Evolutionary conservation across 2,797 vertebrate genomes (phyloP).

Genomic region (Crypturellus tataupa): DNA sequence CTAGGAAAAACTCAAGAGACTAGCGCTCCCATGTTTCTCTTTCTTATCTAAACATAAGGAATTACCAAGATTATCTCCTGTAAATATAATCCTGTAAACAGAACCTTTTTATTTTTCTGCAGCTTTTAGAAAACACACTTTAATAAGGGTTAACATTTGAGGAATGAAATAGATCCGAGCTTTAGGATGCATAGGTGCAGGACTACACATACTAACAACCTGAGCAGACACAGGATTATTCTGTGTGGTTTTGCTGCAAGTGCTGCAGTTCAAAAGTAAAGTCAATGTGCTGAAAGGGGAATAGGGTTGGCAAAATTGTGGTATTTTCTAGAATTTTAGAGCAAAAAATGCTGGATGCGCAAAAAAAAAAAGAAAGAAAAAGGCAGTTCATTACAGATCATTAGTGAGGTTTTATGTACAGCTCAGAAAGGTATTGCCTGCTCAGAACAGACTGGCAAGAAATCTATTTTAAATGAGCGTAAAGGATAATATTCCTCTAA

Average conservation of each 20-base stretch:
- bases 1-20: constrained; percentile 80
- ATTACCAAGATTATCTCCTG: constrained; percentile 36
- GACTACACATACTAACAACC: not conserved
- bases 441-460: constrained; percentile 67
- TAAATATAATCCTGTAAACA: constrained; percentile 57
- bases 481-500: constrained; percentile 68
- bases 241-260: constrained; percentile 7
- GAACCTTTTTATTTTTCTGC: constrained; percentile 22
- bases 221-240: not conserved
- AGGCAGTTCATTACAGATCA: constrained; percentile 78
- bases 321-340: constrained; percentile 75
- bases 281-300: constrained; percentile 60
- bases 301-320: constrained; percentile 62
- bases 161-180: constrained; percentile 26
- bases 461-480: constrained; percentile 71
- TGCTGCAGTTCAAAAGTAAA: constrained; percentile 69
- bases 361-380: constrained; percentile 68
- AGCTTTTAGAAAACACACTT: constrained; percentile 17
- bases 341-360: constrained; percentile 74
- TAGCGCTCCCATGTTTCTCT: constrained; percentile 56
- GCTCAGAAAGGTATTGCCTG: constrained; percentile 69
- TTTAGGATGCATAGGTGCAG: not conserved
- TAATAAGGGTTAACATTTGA: constrained; percentile 32
- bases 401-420: constrained; percentile 74
- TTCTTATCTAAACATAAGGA: constrained; percentile 78